phyloP scores from a whole-genome alignment of 2,888 invertebrate genomes.

The Ptycholaimellus sp. region DNA sequence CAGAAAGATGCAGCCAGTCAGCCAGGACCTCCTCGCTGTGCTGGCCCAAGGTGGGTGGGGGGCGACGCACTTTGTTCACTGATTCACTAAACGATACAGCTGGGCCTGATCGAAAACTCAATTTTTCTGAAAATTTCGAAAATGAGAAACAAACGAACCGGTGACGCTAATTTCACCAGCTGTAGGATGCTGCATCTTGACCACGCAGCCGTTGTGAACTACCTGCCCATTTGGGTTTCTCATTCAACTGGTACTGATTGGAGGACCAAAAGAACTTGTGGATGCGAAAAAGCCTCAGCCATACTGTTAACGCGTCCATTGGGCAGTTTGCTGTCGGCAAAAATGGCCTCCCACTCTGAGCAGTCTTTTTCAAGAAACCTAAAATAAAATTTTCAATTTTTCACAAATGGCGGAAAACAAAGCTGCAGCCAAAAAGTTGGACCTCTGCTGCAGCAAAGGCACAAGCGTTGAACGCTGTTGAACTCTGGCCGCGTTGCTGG shows the following conservation, averaged over 20 bases:
- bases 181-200: constrained; percentile 38
- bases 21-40: constrained; percentile 61
- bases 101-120: constrained; percentile 38
- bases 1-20: too few species aligned
- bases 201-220: constrained; percentile 46
- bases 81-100: constrained; percentile 55
- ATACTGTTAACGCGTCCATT: constrained; percentile 70
- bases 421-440: background rate
- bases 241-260: too few species aligned
- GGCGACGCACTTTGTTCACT: constrained; percentile 41
- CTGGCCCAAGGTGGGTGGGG: constrained; percentile 64
- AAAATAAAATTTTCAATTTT: background rate
- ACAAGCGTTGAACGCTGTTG: constrained; percentile 47
- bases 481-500: constrained; percentile 49
- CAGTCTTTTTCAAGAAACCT: constrained; percentile 9
- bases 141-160: constrained; percentile 13
- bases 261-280: too few species aligned
- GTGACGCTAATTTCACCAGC: constrained; percentile 42
- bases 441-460: constrained; percentile 23
- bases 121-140: constrained; percentile 24
- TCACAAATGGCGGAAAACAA: too few species aligned
- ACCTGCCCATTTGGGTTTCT: too few species aligned
- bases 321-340: constrained; percentile 35
- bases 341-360: constrained; percentile 7
- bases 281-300: constrained; percentile 58